These are phyloP conservation scores for Pyrrhia umbra DNA, from an alignment of 2,888 invertebrate species.

Conservation along the genomic window DNA sequence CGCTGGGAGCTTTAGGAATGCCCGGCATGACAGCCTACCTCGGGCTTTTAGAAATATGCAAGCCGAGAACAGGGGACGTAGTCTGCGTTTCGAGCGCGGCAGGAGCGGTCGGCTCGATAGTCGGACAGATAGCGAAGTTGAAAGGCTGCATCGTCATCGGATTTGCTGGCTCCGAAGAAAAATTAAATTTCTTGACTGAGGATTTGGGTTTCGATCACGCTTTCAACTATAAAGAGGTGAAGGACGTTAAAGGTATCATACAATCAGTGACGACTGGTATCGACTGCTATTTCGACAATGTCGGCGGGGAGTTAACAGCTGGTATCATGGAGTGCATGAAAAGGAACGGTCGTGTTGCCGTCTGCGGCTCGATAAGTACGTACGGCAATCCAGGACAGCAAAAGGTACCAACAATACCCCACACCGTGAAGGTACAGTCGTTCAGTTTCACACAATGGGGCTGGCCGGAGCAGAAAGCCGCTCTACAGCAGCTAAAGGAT, in stretches of 20 bases:
- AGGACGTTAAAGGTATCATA: constrained; percentile 80
- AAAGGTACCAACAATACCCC: constrained; percentile 44
- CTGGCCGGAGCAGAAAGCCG: constrained; percentile 61
- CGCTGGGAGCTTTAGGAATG: constrained; percentile 91
- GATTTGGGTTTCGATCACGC: constrained; percentile 91
- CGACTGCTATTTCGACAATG: constrained; percentile 93
- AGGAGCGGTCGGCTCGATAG: constrained; percentile 92
- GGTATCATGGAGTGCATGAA: constrained; percentile 90
- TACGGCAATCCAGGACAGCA: constrained; percentile 73
- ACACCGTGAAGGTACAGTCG: constrained; percentile 60
- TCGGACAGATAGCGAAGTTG: constrained; percentile 91
- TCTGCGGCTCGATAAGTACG: constrained; percentile 91
- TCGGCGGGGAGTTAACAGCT: constrained; percentile 91
- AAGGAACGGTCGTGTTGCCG: constrained; percentile 88
- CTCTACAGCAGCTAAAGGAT: constrained; percentile 64
- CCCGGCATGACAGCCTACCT: constrained; percentile 85
- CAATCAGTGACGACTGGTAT: constrained; percentile 91
- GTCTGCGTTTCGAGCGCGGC: constrained; percentile 92
- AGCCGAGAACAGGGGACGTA: constrained; percentile 91
- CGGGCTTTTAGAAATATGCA: constrained; percentile 88
- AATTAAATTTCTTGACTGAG: constrained; percentile 90
- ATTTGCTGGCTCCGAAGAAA: constrained; percentile 91
- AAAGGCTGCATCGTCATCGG: constrained; percentile 73
- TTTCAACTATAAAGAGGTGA: constrained; percentile 92
- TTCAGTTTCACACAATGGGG: constrained; percentile 74